Conservation (phyloP, 1,140 invertebrate species). For the Linepithema humile region DNA sequence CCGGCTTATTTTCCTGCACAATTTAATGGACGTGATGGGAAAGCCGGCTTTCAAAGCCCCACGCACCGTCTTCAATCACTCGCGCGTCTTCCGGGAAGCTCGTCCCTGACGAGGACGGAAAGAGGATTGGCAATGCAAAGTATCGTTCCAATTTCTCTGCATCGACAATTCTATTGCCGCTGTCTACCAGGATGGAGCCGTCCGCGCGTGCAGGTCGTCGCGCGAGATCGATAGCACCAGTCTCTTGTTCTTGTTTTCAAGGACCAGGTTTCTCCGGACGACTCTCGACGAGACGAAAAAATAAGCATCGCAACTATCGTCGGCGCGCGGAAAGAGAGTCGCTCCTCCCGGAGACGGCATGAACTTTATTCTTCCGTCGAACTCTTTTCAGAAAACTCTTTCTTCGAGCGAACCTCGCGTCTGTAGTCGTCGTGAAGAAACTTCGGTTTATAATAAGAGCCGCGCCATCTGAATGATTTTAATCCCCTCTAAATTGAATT, state of each 20-base stretch:
- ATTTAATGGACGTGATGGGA: slow-evolving; percentile 3
- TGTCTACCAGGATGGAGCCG: slow-evolving; percentile 3
- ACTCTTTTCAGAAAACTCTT: slow-evolving; percentile 26
- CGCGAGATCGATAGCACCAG: slow-evolving; percentile 27
- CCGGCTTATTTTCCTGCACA: not conserved
- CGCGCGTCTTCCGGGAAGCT: not conserved
- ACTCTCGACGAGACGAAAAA: slow-evolving; percentile 17
- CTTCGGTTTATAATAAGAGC: slow-evolving; percentile 19
- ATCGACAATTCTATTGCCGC: slow-evolving; percentile 32
- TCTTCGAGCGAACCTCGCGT: slow-evolving; percentile 1
- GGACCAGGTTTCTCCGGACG: not conserved
- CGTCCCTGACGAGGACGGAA: not conserved
- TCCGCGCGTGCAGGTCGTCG: not conserved
- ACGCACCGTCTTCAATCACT: too few species aligned
- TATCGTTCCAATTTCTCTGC: slow-evolving; percentile 45
- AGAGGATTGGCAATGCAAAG: slow-evolving; percentile 32
- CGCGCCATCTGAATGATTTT: slow-evolving; percentile 26
- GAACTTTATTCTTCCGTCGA: slow-evolving; percentile 38
- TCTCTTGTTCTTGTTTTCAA: slow-evolving; percentile 38
- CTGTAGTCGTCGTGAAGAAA: not conserved
- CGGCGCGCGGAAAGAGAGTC: slow-evolving; percentile 25
- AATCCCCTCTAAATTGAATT: slow-evolving; percentile 36
- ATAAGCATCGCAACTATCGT: not conserved
- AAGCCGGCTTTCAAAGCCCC: not conserved
- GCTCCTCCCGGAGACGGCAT: not conserved